These are phyloP conservation scores for Gymnopithys bicolor DNA, from an alignment of 2,797 vertebrate genomes.

Conservation along the genomic window DNA sequence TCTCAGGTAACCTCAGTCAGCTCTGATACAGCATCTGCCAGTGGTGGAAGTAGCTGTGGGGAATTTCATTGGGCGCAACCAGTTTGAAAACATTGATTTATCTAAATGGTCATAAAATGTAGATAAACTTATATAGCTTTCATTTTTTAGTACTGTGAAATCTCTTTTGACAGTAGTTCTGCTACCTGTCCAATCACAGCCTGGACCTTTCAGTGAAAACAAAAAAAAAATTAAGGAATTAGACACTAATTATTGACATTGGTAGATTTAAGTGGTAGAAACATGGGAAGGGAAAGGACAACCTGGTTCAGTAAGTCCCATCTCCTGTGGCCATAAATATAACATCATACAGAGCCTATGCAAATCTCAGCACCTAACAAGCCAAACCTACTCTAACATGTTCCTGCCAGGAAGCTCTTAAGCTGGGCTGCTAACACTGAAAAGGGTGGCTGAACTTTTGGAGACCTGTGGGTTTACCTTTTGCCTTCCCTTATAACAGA, in stretches of 20 bases:
- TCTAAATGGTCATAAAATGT: background rate
- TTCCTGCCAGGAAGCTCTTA: background rate
- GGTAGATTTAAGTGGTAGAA: background rate
- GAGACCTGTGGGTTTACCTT: background rate
- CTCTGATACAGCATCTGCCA: background rate
- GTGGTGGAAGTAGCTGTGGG: background rate
- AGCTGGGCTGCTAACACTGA: background rate
- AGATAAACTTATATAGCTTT: background rate
- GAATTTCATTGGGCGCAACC: background rate
- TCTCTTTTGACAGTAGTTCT: background rate
- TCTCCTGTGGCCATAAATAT: background rate
- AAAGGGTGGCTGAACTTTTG: background rate
- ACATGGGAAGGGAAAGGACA: background rate
- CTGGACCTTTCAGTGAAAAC: background rate
- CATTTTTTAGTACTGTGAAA: background rate
- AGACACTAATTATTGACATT: background rate
- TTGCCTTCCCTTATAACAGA: background rate
- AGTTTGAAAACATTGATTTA: background rate
- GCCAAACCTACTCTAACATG: background rate
- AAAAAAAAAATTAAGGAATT: background rate
- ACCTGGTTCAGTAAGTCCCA: background rate
- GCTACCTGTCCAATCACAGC: background rate
- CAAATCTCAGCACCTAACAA: background rate
- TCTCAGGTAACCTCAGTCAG: background rate
- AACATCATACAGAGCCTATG: background rate